phyloP scores from a whole-genome alignment of 1,140 invertebrate genomes.

The Lerema accius region DNA sequence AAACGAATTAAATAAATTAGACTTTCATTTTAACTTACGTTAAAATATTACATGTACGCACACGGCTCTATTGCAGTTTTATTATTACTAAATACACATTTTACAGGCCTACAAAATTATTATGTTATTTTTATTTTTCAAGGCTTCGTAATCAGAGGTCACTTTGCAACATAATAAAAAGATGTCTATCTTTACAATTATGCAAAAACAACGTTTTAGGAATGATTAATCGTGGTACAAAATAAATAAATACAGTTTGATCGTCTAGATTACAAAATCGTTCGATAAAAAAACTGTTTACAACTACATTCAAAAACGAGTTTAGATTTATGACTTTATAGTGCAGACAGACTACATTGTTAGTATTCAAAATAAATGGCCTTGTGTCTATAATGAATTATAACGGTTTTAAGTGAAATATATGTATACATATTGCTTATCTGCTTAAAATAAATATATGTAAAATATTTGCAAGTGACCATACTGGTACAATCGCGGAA shows the following conservation, averaged over 20 bases:
- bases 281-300: constrained; percentile 25
- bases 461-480: constrained; percentile 32
- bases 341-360: constrained; percentile 22
- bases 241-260: constrained; percentile 23
- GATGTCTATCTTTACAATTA: constrained; percentile 14
- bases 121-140: background rate
- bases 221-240: constrained; percentile 14
- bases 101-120: background rate
- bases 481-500: constrained; percentile 22
- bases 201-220: constrained; percentile 19
- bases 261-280: constrained; percentile 14
- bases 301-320: constrained; percentile 13
- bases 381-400: constrained; percentile 32
- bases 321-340: constrained; percentile 31
- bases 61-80: too few relatives aligned
- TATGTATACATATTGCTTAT: constrained; percentile 22
- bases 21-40: too few relatives aligned
- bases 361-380: constrained; percentile 19
- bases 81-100: background rate
- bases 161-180: constrained; percentile 19
- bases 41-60: too few relatives aligned
- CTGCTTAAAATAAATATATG: constrained; percentile 33
- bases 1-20: too few relatives aligned
- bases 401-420: constrained; percentile 34
- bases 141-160: background rate